Conservation (phyloP, 2,888 invertebrate species). For the Andricus curvator region DNA sequence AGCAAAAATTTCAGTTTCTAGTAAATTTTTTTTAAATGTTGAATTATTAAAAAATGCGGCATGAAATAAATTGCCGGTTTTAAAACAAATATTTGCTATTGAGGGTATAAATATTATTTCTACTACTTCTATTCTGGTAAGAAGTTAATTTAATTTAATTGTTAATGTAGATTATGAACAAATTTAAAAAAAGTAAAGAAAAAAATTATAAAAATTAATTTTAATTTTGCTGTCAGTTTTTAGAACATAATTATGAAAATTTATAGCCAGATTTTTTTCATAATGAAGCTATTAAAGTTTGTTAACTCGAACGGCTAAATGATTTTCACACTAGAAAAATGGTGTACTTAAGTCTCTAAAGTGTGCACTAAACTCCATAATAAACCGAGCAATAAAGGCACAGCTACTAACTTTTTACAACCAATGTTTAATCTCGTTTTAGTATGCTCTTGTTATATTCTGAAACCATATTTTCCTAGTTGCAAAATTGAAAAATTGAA, state of each 20-base stretch:
- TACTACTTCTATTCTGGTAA: too few relatives aligned
- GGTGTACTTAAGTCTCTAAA: background rate
- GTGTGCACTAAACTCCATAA: conserved; percentile 9
- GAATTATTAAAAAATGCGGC: too few relatives aligned
- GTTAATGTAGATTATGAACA: too few relatives aligned
- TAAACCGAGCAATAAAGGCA: conserved; percentile 4
- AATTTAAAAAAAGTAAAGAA: too few relatives aligned
- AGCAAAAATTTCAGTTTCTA: too few relatives aligned
- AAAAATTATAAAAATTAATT: too few relatives aligned
- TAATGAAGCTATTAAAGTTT: conserved; percentile 23
- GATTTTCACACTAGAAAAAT: conserved; percentile 5
- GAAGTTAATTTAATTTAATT: too few relatives aligned
- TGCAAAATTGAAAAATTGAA: background rate
- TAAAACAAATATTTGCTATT: too few relatives aligned
- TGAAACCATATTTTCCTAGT: background rate
- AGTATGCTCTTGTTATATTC: background rate
- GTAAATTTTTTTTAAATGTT: too few relatives aligned
- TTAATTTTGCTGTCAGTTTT: too few relatives aligned
- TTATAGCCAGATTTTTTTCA: background rate
- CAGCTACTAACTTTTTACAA: conserved; percentile 8
- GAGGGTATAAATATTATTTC: too few relatives aligned
- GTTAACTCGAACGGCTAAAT: background rate
- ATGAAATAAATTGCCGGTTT: too few relatives aligned
- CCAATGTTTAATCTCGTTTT: conserved; percentile 8
- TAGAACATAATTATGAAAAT: background rate